Base-by-base conservation (phyloP, 2,888 invertebrate species). In the Shargacucullia verbasci region DNA sequence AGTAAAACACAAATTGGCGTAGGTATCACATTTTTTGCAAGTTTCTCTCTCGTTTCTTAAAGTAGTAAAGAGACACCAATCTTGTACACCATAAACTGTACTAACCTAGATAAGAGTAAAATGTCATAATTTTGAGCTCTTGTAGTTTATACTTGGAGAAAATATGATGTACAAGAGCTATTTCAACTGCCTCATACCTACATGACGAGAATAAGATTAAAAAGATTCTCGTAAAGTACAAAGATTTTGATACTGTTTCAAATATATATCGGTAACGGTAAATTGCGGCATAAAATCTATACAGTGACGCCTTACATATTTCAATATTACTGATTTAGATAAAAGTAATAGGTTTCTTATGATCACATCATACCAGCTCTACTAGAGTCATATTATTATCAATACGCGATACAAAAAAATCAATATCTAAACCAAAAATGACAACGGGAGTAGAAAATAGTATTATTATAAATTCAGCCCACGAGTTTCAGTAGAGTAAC, bases 401-500 rank as follows among this genome's bases (percentile, higher is more conserved):
- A 4, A 20, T 20, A 20, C 20, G 4, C 2, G 20, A 20, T 4
- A 20, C 20, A 20, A 20, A 20, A 4, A 20, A 2, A 27, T 39
- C 33, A 39, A 34, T 1, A 46, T 59, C 35, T 4, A 66, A 71
- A 43, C 10, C 31, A 3, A 0, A 4, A 3, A 47, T 59, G 50
- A 11, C 12, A 72, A 47, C 47, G 25, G 9, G 53, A 67, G 59
- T 34, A 14, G 8, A 7, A 40, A 20, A 43, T 13, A 48, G 43
- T 43, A 47, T 59, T 72, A 79, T 81, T 77, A 80, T 65, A 80
- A 79, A 88, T 88, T 87, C 88, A 74, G 71, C 63, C 57, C 87
- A 85, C 86, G 86, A 52, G 65, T 70, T 83, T 69, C 71, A 77
- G 80, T 74, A 81, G 75, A 84, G 79, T 82, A 83, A 85, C 74